Evolutionary conservation across 2,797 vertebrate genomes (phyloP).

Genomic region (Argya squamiceps): DNA sequence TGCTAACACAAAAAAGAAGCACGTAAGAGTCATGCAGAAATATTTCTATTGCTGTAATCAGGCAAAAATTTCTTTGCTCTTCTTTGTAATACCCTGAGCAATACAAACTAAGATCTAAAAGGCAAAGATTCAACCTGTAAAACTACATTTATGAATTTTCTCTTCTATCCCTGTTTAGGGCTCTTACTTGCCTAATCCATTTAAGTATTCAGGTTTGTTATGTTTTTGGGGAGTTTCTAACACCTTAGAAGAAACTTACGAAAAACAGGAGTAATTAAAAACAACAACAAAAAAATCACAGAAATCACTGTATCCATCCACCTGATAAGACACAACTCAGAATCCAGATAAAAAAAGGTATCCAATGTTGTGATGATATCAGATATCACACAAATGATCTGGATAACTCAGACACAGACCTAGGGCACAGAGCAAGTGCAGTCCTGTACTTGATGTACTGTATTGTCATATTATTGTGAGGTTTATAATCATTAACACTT

Average conservation of each 20-base stretch:
- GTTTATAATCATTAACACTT: neutral
- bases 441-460: too few species aligned
- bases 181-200: constrained; percentile 45
- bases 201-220: neutral
- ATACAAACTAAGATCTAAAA: neutral
- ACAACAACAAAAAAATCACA: neutral
- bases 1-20: constrained; percentile 19
- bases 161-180: constrained; percentile 8
- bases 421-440: neutral
- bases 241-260: neutral
- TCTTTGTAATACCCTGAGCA: constrained; percentile 41
- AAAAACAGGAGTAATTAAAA: neutral
- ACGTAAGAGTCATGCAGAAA: neutral
- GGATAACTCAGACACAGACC: neutral
- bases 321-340: neutral
- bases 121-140: neutral
- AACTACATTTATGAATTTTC: constrained; percentile 1
- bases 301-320: neutral
- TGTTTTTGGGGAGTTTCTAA: neutral
- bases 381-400: constrained; percentile 8
- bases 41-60: neutral
- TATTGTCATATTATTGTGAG: neutral
- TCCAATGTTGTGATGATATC: neutral
- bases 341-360: neutral
- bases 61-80: constrained; percentile 50